Percentiles rank a stretch among this genome's conserved stretches.
phyloP scores from a whole-genome alignment of 2,888 invertebrate genomes.

The Serripes groenlandicus region DNA sequence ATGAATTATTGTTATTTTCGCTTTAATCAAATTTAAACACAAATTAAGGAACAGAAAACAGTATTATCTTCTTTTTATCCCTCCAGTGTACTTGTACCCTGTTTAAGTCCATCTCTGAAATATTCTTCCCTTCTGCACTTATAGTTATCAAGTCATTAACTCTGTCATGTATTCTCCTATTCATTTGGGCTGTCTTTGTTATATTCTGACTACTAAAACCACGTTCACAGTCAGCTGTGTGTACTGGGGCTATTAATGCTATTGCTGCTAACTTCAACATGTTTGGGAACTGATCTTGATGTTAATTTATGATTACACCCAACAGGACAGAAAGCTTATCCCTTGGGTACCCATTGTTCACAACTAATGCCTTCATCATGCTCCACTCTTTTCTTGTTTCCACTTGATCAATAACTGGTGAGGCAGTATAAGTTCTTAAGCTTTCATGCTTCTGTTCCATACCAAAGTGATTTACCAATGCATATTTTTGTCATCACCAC shows the following conservation, averaged over 20 bases:
- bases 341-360: slow-evolving; percentile 28
- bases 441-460: background rate
- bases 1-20: too few relatives aligned
- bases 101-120: too few relatives aligned
- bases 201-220: slow-evolving; percentile 46
- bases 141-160: slow-evolving; percentile 26
- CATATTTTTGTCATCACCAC: slow-evolving; percentile 4
- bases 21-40: too few relatives aligned
- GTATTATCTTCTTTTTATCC: too few relatives aligned
- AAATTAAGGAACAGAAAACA: too few relatives aligned
- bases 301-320: slow-evolving; percentile 29
- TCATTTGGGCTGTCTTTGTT: slow-evolving; percentile 31
- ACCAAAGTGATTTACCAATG: background rate
- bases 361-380: background rate
- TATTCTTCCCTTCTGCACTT: too few relatives aligned
- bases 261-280: slow-evolving; percentile 38
- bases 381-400: background rate
- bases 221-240: slow-evolving; percentile 51
- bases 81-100: too few relatives aligned
- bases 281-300: slow-evolving; percentile 38
- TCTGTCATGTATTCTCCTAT: slow-evolving; percentile 19
- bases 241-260: slow-evolving; percentile 30
- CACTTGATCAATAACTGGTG: background rate
- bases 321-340: slow-evolving; percentile 24
- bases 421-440: background rate